Percentiles rank a stretch among this genome's conserved stretches.
Evolutionary conservation across 2,888 invertebrate species (phyloP).

Genomic region (Stenotaenia linearis): DNA sequence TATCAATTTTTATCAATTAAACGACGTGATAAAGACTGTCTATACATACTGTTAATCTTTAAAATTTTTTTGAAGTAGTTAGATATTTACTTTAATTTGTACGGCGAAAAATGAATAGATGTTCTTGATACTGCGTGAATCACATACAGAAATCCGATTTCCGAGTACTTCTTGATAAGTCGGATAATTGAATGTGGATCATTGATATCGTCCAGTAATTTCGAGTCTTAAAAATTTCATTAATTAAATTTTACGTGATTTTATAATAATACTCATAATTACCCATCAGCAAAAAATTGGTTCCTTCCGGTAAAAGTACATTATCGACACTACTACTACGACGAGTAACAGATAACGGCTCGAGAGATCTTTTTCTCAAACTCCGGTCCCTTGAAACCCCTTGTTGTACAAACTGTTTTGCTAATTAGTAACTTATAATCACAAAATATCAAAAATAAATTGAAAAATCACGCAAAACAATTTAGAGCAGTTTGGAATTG

Average conservation of each 20-base stretch:
- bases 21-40: too few relatives aligned
- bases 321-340: neutral
- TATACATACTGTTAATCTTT: too few relatives aligned
- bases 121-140: slow-evolving; percentile 61
- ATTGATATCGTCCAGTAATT: neutral
- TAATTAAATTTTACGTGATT: neutral
- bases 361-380: neutral
- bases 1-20: too few relatives aligned
- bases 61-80: neutral
- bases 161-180: slow-evolving; percentile 54
- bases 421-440: neutral
- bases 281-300: slow-evolving; percentile 1
- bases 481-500: too few relatives aligned
- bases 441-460: too few relatives aligned
- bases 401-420: neutral
- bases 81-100: neutral
- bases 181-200: slow-evolving; percentile 46
- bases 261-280: too few relatives aligned
- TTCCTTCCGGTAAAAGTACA: neutral
- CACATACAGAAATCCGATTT: slow-evolving; percentile 69
- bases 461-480: too few relatives aligned
- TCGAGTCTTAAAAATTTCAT: neutral
- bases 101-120: neutral
- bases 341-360: neutral
- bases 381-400: neutral